Evolutionary conservation across 2,888 invertebrate genomes (phyloP), one percentile per base, ranked within the genome.

Genomic region (Pristionchus arcanus): DNA sequence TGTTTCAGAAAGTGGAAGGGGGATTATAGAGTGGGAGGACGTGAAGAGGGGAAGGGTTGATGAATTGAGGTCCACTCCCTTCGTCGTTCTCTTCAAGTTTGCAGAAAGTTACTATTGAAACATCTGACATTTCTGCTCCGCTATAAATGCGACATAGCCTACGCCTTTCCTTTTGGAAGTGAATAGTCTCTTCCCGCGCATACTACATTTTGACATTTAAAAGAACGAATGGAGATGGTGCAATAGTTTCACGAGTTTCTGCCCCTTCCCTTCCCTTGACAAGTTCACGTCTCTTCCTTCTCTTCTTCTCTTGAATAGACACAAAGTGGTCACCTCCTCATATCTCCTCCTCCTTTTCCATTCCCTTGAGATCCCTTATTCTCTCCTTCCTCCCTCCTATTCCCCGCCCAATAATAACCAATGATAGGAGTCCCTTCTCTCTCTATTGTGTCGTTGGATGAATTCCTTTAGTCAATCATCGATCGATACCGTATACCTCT

Each of bases 321-420:
- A n/a, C 84, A 84, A 55, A 55, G 31, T 55, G 53, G 84, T 84
- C 84, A 55, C 42, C 42, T 49, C 55, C 84, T 55, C 59, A 53
- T 81, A 42, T 53, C 81, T 77, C 77, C 77, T 77, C 77, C 34
- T 49, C 53, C 31, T 21, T 53, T n/a, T 25, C 81, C n/a, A 81
- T 81, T 53, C 81, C 81, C 53, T 53, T 25, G 49, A 49, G 49
- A 49, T 81, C n/a, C 71, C 31, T 31, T 71, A 71, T 71, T 71
- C 71, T 71, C 71, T 49, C 13, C 84, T 55, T 19, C 59, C 31
- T 31, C 28, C 55, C 31, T 55, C 37, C 34, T 84, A 53, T 53
- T 59, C 55, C 55, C 84, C n/a, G 21, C 42, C 84, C 84, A 55
- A 53, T 84, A 77, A 77, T 77, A 77, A 77, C 77, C 77, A 77